Base-by-base conservation (phyloP, 2,888 invertebrate species). In the Nymphalis c-album region DNA sequence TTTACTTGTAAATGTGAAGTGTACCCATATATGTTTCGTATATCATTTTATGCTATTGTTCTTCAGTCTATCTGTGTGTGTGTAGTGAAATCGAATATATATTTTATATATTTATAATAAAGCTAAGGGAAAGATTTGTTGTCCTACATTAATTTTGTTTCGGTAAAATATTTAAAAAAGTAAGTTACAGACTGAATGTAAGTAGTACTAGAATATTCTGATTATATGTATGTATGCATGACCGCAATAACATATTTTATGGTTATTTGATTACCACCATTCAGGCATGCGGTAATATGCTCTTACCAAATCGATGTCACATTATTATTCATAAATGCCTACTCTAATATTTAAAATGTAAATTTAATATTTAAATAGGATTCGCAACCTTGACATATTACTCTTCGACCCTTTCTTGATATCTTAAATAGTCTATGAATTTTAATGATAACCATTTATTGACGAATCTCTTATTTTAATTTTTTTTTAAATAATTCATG, bases 371-470 rank as follows among this genome's bases (percentile, higher is more conserved):
- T 57, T 62, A 64, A 61, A 67, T 53, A 61, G 60, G 63, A 64
- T 62, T 65, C 51, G 17, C 51, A 65, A 69, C 74, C 75, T 75
- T 75, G 75, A 75, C 75, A 72, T 75, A 74, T 72, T 67, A 67
- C 67, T 61, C 61, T 60, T 46, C 53, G 50, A 60, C 65, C 74
- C 71, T 74, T 73, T 71, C 67, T 66, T 64, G 59, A 69, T 66
- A 68, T 70, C 66, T 60, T 65, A 71, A 67, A n/a, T 26, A 65
- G 50, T 68, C 59, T 40, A 48, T 50, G 58, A 31, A 64, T 64
- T 48, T 58, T 48, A 58, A 64, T 50, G 7, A 35, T 57, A n/a
- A 35, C 3, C 50, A 50, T 31, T 13, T 53, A 60, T 60, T 55
- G 7, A 40, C 1, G 31, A 47, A 47, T 20, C 45, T 53, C 6